These are phyloP conservation scores for Acleris sparsana DNA, from an alignment of 2,888 invertebrate species.

Conservation along the genomic window DNA sequence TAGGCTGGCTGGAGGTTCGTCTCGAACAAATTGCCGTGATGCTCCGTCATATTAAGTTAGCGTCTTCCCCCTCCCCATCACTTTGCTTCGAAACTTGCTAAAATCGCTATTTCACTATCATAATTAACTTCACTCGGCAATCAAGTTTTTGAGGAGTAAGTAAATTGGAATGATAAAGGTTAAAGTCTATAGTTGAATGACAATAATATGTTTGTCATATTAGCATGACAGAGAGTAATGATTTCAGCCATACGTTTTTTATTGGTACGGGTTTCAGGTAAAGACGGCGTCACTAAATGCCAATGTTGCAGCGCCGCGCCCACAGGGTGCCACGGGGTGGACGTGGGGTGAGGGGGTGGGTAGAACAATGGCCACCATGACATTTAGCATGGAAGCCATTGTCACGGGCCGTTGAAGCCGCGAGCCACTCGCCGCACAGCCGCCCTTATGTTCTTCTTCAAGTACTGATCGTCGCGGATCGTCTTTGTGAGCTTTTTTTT, in stretches of 20 bases:
- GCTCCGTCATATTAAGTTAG: slow-evolving; percentile 80
- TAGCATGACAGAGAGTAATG: slow-evolving; percentile 47
- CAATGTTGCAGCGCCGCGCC: slow-evolving; percentile 62
- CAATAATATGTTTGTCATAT: not conserved
- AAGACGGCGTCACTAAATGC: slow-evolving; percentile 72
- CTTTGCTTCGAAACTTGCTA: slow-evolving; percentile 47
- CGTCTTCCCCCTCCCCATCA: slow-evolving; percentile 57
- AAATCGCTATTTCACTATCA: slow-evolving; percentile 61
- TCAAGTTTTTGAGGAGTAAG: slow-evolving; percentile 45
- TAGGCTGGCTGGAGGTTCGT: slow-evolving; percentile 69
- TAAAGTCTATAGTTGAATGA: not conserved
- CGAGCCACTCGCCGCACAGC: slow-evolving; percentile 71
- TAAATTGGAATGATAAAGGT: slow-evolving; percentile 37
- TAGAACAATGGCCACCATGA: slow-evolving; percentile 82
- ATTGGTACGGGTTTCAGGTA: slow-evolving; percentile 59
- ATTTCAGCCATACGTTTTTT: slow-evolving; percentile 64
- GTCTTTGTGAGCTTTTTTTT: slow-evolving; percentile 35
- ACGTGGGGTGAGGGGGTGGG: slow-evolving; percentile 50
- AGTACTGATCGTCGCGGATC: slow-evolving; percentile 55
- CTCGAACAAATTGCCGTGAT: slow-evolving; percentile 81
- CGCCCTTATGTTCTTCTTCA: slow-evolving; percentile 65
- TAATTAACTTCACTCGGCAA: slow-evolving; percentile 61
- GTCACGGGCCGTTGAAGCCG: slow-evolving; percentile 77
- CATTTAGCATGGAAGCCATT: slow-evolving; percentile 83
- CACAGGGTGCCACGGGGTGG: slow-evolving; percentile 44